These are phyloP conservation scores for Drosophila murphyi DNA, from an alignment of 1,140 invertebrate species.

Conservation along the genomic window DNA sequence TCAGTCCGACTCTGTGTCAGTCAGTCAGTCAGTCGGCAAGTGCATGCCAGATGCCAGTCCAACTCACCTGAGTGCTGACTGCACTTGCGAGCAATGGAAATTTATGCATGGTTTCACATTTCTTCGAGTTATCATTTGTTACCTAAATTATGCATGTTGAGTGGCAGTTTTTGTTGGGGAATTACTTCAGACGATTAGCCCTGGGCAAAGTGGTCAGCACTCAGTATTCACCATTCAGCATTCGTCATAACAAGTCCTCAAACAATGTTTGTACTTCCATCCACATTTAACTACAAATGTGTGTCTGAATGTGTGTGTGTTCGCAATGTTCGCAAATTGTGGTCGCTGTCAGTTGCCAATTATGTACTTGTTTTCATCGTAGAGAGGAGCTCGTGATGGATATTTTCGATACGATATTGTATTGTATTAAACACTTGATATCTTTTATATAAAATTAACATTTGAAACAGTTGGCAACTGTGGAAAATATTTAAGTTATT, in stretches of 20 bases:
- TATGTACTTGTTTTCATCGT: conserved; percentile 28
- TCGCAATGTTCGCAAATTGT: conserved; percentile 24
- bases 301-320: background rate
- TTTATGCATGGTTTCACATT: conserved; percentile 81
- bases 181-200: conserved; percentile 75
- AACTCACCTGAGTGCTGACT: conserved; percentile 38
- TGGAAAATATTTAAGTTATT: too few species aligned
- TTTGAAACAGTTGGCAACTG: too few species aligned
- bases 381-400: background rate
- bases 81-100: conserved; percentile 60
- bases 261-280: background rate
- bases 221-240: conserved; percentile 5
- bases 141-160: conserved; percentile 82
- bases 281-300: background rate
- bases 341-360: conserved; percentile 52
- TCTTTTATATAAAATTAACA: too few species aligned
- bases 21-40: conserved; percentile 8
- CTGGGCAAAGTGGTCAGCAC: conserved; percentile 60
- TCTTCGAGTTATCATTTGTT: conserved; percentile 83
- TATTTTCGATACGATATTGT: background rate
- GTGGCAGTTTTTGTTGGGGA: conserved; percentile 71
- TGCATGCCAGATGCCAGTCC: conserved; percentile 9
- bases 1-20: background rate
- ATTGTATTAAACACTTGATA: too few species aligned
- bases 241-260: conserved; percentile 3